These are phyloP conservation scores for Temnothorax curvispinosus DNA, from an alignment of 1,140 invertebrate species.

Conservation along the genomic window DNA sequence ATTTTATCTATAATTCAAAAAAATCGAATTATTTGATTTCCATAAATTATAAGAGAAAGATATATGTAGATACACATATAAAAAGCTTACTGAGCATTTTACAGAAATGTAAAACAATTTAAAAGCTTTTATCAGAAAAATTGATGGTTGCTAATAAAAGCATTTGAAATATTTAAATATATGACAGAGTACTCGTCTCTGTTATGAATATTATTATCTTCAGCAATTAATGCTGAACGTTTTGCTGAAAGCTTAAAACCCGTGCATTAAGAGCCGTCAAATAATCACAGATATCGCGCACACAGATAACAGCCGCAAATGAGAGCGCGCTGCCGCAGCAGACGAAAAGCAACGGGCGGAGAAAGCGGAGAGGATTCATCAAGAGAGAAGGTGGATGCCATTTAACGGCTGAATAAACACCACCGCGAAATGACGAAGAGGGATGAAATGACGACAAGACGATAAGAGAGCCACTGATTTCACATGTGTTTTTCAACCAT, in stretches of 20 bases:
- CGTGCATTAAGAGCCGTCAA: slow-evolving; percentile 35
- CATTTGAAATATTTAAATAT: background rate
- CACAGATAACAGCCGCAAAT: slow-evolving; percentile 24
- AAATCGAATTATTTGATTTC: background rate
- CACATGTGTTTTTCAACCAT: slow-evolving; percentile 1
- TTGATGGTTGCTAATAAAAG: background rate
- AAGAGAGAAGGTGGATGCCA: slow-evolving; percentile 44
- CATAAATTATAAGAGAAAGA: background rate
- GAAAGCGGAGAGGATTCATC: slow-evolving; percentile 48
- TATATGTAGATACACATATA: too few relatives aligned
- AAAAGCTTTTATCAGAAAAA: background rate
- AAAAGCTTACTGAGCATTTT: background rate
- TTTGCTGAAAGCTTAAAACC: slow-evolving; percentile 42
- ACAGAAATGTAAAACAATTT: background rate
- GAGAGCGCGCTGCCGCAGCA: background rate
- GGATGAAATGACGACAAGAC: slow-evolving; percentile 46
- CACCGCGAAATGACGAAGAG: slow-evolving; percentile 54
- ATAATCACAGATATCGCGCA: slow-evolving; percentile 49
- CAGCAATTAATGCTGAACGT: slow-evolving; percentile 43
- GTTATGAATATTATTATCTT: slow-evolving; percentile 46
- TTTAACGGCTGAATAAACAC: slow-evolving; percentile 54
- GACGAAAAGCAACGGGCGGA: slow-evolving; percentile 24
- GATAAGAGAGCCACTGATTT: slow-evolving; percentile 50
- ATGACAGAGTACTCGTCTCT: background rate
- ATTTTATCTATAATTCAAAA: background rate